Evolutionary conservation across 2,113 vertebrate species (phyloP), one percentile per base, ranked within the genome.

Genomic region (Engraulis encrasicolus): DNA sequence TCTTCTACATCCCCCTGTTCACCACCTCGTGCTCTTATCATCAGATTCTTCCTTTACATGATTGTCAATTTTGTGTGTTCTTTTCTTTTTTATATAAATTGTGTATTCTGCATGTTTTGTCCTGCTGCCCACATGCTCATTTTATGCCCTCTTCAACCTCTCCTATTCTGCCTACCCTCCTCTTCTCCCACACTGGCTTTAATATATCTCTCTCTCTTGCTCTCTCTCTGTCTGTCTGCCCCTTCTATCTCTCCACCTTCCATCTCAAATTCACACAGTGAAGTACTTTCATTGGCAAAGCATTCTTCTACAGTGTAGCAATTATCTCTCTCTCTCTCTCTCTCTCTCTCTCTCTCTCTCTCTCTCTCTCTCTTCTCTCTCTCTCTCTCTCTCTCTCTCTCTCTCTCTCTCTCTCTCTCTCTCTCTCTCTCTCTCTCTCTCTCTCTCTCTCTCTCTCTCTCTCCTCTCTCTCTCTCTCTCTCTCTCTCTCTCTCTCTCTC

Each of bases 341-440:
- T 52, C 50, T 52, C 50, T 20, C 50, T 6, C 1, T 6, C 50
- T 54, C 50, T 1, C 17, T 19, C 50, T 54, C 50, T 5, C 15
- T 6, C 15, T 19, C 50, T 19, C 50, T 54, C 50, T 54, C 18
- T 54, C 50, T 6, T 54, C 50, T 54, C 50, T 52, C 50, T 54
- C 50, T 14, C 50, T 3, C 15, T 5, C 50, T 52, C 50, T 52
- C 50, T 52, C 50, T 52, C 50, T 15, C 12, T 15, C 50, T 52
- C 50, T 19, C 15, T 19, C 50, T 52, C 50, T 19, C 15, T 19
- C 3, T 52, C 50, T 61, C 50, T 48, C 49, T 31, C 58, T 82
- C 66, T 50, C 81, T 74, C 79, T 74, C 1, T 23, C 9, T 49
- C 61, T 77, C 54, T 20, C 77, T 83, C 71, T 82, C 79, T 89